Base-by-base conservation (phyloP, 2,888 invertebrate species). In the Lasioglossum lativentre region DNA sequence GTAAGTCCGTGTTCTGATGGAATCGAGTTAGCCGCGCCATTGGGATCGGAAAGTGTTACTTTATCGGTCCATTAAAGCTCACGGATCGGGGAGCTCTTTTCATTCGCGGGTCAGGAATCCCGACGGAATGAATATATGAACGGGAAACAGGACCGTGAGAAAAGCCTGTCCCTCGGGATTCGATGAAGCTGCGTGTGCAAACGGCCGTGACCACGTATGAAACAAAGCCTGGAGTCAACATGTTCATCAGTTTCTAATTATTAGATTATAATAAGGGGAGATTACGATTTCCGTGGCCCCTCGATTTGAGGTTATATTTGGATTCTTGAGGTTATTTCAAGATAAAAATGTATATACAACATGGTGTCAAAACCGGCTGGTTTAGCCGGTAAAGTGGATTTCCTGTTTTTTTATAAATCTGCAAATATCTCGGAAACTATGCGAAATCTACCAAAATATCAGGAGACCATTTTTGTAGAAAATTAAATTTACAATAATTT, bases 21-120 rank as follows among this genome's bases (percentile, higher is more conserved):
- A 82, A 75, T 80, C 66, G 56, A 75, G 80, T 82, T 82, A 80
- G 34, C n/a, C 74, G 74, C 56, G 70, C 74, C 74, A 71, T 74
- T 80, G 70, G 59, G 30, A 59, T 70, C 56, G 82, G 47, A 47
- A 74, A 71, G 74, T 82, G 70, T 82, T 70, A 82, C 70, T 82
- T 80, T 59, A 75, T 71, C 80, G 47, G 16, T 59, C 14, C 42
- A 16, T 45, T 30, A 27, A 80, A 56, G 56, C 74, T 16, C 68
- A 42, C 42, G 68, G 82, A 70, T 80, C 80, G 16, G 8, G 68
- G 23, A n/a, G 42, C 42, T 79, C 79, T 56, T 68, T 68, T 72
- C 34, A 72, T 63, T 77, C 30, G 71, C 52, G 38, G 10, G 19
- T 14, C 52, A 30, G 66, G 27, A 45, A 10, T 73, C 38, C 34